Percentiles rank a stretch among this genome's conserved stretches.
These are phyloP conservation scores for Temnothorax nylanderi DNA, from an alignment of 1,140 invertebrate genomes.

Conservation along the genomic window DNA sequence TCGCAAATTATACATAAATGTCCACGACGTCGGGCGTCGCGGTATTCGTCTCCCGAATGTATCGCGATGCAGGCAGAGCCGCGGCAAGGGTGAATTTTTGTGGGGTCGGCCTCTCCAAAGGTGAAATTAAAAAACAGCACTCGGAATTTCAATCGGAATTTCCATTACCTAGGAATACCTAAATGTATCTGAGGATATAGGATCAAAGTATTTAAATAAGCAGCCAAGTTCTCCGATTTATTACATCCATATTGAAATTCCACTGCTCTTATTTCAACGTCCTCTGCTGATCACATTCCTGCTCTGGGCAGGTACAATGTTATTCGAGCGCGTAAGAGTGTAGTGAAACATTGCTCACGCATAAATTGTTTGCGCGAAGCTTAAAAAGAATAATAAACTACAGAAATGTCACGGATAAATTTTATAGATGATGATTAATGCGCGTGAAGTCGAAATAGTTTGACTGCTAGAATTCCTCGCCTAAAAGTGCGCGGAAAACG, in stretches of 20 bases:
- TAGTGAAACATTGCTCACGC: not conserved
- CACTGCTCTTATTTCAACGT: slow-evolving; percentile 57
- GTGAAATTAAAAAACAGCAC: slow-evolving; percentile 22
- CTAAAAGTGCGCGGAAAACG: not conserved
- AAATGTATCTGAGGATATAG: slow-evolving; percentile 37
- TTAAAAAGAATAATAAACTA: not conserved
- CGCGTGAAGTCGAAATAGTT: not conserved
- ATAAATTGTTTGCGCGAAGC: not conserved
- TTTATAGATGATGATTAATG: slow-evolving; percentile 17
- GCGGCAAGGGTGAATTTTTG: not conserved
- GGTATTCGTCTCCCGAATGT: not conserved
- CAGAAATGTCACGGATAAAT: not conserved
- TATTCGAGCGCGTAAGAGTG: not conserved
- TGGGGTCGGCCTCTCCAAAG: not conserved
- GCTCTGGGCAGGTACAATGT: not conserved
- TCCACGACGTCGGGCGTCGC: not conserved
- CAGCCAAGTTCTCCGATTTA: slow-evolving; percentile 59
- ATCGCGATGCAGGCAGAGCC: not conserved
- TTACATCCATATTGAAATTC: slow-evolving; percentile 74
- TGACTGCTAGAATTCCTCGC: not conserved
- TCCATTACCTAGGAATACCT: slow-evolving; percentile 56
- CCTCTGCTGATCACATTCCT: slow-evolving; percentile 43
- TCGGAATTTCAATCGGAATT: slow-evolving; percentile 68
- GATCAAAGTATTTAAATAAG: slow-evolving; percentile 71
- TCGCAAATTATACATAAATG: not conserved